Percentiles rank a stretch among this genome's conserved stretches.
Evolutionary conservation across 2,797 vertebrate species (phyloP).

Genomic region (Lates japonicus): DNA sequence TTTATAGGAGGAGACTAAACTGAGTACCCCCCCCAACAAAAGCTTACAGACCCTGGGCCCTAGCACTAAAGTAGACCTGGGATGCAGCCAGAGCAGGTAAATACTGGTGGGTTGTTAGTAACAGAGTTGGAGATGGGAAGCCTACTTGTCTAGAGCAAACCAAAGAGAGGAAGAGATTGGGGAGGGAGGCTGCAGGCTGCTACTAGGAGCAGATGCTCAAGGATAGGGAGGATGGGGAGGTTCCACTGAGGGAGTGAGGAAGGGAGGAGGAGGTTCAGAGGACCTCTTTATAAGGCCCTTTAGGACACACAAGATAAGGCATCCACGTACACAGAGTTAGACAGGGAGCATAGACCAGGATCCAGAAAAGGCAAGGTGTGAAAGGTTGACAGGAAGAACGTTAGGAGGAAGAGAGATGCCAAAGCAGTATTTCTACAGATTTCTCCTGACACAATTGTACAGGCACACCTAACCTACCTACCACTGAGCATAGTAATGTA

Average conservation of each 20-base stretch:
- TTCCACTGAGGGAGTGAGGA: constrained; percentile 80
- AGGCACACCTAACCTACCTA: neutral
- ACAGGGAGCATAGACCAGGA: constrained; percentile 73
- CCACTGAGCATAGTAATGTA: neutral
- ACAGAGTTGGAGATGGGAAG: constrained; percentile 34
- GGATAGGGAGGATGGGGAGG: constrained; percentile 1
- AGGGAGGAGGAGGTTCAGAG: constrained; percentile 79
- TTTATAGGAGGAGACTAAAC: neutral
- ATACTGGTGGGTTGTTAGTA: constrained; percentile 66
- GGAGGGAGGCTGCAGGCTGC: constrained; percentile 72
- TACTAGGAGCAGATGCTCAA: constrained; percentile 65
- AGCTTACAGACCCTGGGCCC: neutral
- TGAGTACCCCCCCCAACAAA: neutral
- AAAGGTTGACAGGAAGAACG: constrained; percentile 35
- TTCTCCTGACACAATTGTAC: neutral
- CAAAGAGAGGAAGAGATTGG: constrained; percentile 9
- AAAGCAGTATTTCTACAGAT: constrained; percentile 11
- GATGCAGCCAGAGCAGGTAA: constrained; percentile 64
- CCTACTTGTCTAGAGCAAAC: constrained; percentile 59
- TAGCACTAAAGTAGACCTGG: constrained; percentile 24
- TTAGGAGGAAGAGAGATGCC: constrained; percentile 21
- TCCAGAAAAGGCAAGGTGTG: constrained; percentile 42
- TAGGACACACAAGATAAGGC: constrained; percentile 83
- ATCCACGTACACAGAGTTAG: constrained; percentile 82
- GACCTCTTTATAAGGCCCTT: constrained; percentile 79